Evolutionary conservation across 2,113 vertebrate species (phyloP).

Genomic region (Menura novaehollandiae): DNA sequence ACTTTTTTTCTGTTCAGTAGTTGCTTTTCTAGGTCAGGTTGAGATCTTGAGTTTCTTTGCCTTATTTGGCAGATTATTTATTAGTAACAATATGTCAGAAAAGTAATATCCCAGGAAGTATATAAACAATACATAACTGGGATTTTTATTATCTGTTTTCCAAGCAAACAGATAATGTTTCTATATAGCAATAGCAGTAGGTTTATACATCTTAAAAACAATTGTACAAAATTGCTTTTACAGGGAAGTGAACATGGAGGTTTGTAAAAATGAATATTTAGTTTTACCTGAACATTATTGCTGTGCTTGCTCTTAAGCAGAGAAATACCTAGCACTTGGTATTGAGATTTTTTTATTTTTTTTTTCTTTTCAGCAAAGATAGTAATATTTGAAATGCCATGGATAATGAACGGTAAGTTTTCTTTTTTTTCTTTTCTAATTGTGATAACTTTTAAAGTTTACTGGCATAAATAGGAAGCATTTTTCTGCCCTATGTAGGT

Average conservation of each 20-base stretch:
- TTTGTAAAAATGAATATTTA: background rate
- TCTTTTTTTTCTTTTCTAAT: background rate
- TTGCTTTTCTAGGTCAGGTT: background rate
- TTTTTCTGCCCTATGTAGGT: background rate
- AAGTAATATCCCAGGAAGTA: background rate
- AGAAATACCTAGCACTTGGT: background rate
- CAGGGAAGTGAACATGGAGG: background rate
- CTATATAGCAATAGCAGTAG: background rate
- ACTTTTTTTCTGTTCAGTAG: background rate
- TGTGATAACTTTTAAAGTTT: background rate
- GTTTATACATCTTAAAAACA: background rate
- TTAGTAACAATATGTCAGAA: background rate
- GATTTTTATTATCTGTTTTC: background rate
- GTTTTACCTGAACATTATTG: accelerated
- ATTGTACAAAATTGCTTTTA: background rate
- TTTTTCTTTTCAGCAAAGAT: constrained; percentile 87
- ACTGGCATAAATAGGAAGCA: background rate
- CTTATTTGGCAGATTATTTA: background rate
- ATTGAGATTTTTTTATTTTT: background rate
- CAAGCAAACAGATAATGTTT: background rate
- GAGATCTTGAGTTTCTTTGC: background rate
- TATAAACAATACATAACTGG: background rate
- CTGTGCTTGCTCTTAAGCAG: background rate
- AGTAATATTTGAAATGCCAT: constrained; percentile 97
- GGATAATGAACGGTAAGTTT: constrained; percentile 96